Conservation (phyloP, 2,797 vertebrate species). For the Amniataba percoides region DNA sequence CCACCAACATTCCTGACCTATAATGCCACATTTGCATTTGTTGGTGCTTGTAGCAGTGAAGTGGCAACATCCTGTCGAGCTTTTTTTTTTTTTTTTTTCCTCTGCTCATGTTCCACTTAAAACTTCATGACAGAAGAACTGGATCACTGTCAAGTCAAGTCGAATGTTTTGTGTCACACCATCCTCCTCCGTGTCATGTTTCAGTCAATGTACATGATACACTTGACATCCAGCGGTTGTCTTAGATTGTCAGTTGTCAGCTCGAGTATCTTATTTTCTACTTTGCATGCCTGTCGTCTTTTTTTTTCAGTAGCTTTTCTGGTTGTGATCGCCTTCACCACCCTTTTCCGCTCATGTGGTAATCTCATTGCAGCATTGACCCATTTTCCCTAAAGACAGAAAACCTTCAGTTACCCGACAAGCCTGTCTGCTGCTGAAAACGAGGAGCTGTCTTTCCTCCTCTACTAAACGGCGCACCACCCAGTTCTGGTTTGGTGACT, state of each 20-base stretch:
- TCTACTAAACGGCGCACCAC: neutral
- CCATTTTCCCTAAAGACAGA: conserved; percentile 5
- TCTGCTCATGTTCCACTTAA: neutral
- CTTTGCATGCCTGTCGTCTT: neutral
- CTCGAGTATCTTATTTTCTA: neutral
- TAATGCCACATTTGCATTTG: conserved; percentile 24
- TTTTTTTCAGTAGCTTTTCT: neutral
- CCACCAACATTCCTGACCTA: neutral
- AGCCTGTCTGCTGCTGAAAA: neutral
- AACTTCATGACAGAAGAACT: conserved; percentile 9
- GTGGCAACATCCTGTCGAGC: conserved; percentile 6
- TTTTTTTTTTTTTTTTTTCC: neutral
- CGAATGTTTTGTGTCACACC: neutral
- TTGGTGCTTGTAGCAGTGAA: neutral
- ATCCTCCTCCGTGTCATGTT: neutral
- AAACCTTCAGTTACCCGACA: neutral
- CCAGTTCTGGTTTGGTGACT: conserved; percentile 49
- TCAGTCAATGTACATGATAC: neutral
- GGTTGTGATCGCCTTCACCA: conserved; percentile 5
- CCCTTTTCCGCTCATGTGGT: neutral
- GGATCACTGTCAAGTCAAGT: neutral
- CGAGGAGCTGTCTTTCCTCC: neutral
- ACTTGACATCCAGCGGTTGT: neutral
- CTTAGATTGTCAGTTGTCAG: neutral
- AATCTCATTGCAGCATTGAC: conserved; percentile 15